Percentiles rank a stretch among this genome's conserved stretches.
Evolutionary conservation across 2,888 invertebrate species (phyloP).

Genomic region (Lissocephala sabroskyi): DNA sequence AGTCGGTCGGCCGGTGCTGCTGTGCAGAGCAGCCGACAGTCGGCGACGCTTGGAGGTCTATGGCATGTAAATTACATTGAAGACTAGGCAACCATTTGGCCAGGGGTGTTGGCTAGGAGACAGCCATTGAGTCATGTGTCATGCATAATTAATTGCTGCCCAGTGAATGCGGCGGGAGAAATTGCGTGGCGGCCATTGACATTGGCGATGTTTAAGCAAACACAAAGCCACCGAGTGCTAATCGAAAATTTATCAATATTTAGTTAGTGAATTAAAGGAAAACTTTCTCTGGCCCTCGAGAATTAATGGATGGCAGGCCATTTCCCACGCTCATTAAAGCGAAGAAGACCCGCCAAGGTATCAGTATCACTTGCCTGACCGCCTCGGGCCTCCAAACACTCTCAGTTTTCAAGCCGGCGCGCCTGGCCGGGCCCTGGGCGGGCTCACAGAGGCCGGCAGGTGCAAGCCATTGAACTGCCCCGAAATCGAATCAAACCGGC

Average conservation of each 20-base stretch:
- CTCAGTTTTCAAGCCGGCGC: slow-evolving; percentile 36
- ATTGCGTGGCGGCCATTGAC: slow-evolving; percentile 60
- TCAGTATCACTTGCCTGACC: background rate
- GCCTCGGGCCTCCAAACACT: slow-evolving; percentile 43
- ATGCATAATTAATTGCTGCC: slow-evolving; percentile 53
- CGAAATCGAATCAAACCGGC: slow-evolving; percentile 2
- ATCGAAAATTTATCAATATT: slow-evolving; percentile 1
- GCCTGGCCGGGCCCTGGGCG: background rate
- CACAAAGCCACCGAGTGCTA: background rate
- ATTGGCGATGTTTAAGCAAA: slow-evolving; percentile 1
- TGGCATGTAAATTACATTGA: slow-evolving; percentile 55
- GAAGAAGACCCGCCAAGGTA: slow-evolving; percentile 28
- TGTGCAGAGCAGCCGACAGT: slow-evolving; percentile 14
- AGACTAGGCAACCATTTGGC: too few relatives aligned
- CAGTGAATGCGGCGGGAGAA: slow-evolving; percentile 45
- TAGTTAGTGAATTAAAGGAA: background rate
- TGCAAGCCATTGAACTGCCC: slow-evolving; percentile 6
- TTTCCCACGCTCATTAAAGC: slow-evolving; percentile 57
- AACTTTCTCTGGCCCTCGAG: slow-evolving; percentile 1
- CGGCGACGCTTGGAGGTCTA: slow-evolving; percentile 45
- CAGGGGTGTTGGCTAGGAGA: slow-evolving; percentile 14
- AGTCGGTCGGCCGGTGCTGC: background rate
- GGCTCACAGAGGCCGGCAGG: background rate
- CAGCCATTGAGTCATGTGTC: slow-evolving; percentile 36
- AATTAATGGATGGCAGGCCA: background rate